These are phyloP conservation scores for Rhinoptilus africanus DNA, from an alignment of 2,113 vertebrate genomes.

Conservation along the genomic window DNA sequence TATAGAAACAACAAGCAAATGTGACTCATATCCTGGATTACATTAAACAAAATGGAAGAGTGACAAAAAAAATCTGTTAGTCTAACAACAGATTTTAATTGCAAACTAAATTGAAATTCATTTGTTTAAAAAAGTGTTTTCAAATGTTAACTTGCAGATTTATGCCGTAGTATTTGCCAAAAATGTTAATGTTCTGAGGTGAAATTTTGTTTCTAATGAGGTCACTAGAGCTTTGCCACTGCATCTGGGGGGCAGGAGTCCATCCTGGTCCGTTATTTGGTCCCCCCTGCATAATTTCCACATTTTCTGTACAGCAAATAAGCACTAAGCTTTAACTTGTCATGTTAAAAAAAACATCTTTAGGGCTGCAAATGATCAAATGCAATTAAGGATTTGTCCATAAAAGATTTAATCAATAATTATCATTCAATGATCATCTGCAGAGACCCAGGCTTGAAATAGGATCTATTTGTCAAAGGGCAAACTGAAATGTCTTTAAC, in stretches of 20 bases:
- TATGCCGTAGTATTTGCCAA: slow-evolving; percentile 37
- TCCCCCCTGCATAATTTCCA: not conserved
- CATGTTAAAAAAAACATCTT: not conserved
- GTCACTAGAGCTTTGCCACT: slow-evolving; percentile 42
- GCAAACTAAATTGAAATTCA: slow-evolving; percentile 65
- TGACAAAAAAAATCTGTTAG: slow-evolving; percentile 70
- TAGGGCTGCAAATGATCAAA: slow-evolving; percentile 36
- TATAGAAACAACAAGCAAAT: slow-evolving; percentile 72
- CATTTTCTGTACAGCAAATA: not conserved
- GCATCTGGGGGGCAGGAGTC: not conserved
- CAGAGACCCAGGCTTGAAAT: slow-evolving; percentile 27
- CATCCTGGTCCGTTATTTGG: not conserved
- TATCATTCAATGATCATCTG: slow-evolving; percentile 50
- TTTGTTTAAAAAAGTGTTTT: slow-evolving; percentile 66
- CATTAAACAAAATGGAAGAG: slow-evolving; percentile 66
- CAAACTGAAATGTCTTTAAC: slow-evolving; percentile 33
- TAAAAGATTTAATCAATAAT: slow-evolving; percentile 42
- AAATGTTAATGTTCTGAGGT: slow-evolving; percentile 43
- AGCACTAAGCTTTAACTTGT: not conserved
- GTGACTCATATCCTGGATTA: slow-evolving; percentile 54
- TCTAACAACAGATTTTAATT: slow-evolving; percentile 68
- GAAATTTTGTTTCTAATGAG: slow-evolving; percentile 39
- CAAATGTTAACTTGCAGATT: slow-evolving; percentile 51
- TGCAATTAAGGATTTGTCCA: slow-evolving; percentile 31
- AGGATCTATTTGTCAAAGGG: slow-evolving; percentile 41